Evolutionary conservation across 2,888 invertebrate species (phyloP).

Genomic region (Acronicta aceris): DNA sequence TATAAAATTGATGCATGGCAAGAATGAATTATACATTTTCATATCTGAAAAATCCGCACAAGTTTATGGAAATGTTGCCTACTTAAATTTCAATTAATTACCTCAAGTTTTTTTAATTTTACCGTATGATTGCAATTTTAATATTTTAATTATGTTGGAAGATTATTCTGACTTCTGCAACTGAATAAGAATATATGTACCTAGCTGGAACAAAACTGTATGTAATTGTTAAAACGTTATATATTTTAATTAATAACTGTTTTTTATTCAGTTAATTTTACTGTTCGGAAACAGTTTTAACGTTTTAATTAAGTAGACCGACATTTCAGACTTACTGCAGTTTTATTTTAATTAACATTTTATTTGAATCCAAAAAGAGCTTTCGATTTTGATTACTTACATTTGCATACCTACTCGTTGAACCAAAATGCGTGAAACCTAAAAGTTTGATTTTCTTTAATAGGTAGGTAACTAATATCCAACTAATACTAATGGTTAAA

Average conservation of each 20-base stretch:
- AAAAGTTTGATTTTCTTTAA: too few relatives aligned
- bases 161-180: not conserved
- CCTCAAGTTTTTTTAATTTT: constrained; percentile 7
- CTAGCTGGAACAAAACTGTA: constrained; percentile 4
- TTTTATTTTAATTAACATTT: constrained; percentile 22
- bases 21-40: constrained; percentile 15
- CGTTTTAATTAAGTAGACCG: constrained; percentile 19
- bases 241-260: constrained; percentile 12
- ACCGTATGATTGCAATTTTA: constrained; percentile 10
- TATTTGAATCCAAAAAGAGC: not conserved
- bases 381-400: constrained; percentile 18
- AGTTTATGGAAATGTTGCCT: not conserved
- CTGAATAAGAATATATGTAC: not conserved
- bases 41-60: not conserved
- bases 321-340: constrained; percentile 1
- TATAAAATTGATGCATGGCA: constrained; percentile 32
- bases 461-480: too few relatives aligned
- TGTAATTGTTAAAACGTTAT: not conserved
- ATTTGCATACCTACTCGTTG: constrained; percentile 27
- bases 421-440: constrained; percentile 11
- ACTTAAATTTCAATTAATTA: constrained; percentile 17
- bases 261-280: constrained; percentile 11
- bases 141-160: constrained; percentile 22
- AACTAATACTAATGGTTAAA: too few relatives aligned
- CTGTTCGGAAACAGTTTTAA: constrained; percentile 12